phyloP scores from a whole-genome alignment of 2,113 vertebrate species.

The Leuciscus idus region DNA sequence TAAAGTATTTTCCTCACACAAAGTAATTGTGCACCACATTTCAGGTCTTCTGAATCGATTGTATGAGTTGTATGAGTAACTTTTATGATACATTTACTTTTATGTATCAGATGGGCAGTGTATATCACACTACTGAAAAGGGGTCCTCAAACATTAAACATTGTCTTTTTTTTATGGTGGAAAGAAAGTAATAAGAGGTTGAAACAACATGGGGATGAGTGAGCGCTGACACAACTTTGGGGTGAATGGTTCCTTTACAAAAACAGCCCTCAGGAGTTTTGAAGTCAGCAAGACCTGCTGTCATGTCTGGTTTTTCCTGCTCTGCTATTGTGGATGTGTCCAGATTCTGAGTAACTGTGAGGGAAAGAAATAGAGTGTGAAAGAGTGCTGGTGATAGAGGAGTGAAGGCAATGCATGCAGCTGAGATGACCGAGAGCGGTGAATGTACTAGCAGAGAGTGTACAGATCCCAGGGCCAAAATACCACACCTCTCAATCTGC shows the following conservation, averaged over 20 bases:
- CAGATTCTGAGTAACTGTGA: slow-evolving; percentile 1
- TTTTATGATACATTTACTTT: too few species aligned
- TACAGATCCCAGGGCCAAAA: slow-evolving; percentile 40
- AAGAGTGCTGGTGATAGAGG: slow-evolving; percentile 34
- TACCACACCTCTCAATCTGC: slow-evolving; percentile 40
- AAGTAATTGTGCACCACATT: neutral
- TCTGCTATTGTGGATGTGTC: slow-evolving; percentile 28
- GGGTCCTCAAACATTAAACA: neutral
- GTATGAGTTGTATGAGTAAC: neutral
- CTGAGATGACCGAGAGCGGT: neutral
- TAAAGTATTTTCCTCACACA: neutral
- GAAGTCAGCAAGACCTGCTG: slow-evolving; percentile 8
- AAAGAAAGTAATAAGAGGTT: neutral
- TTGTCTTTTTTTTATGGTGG: neutral
- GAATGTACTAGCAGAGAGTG: slow-evolving; percentile 32
- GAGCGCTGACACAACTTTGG: neutral
- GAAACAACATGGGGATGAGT: neutral
- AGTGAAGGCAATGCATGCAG: neutral
- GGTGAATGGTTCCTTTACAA: slow-evolving; percentile 1
- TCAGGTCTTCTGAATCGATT: neutral
- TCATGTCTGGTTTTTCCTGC: neutral
- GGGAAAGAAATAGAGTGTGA: slow-evolving; percentile 39
- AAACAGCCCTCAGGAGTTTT: neutral
- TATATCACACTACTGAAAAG: neutral
- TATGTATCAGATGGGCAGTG: too few species aligned